Conservation (phyloP, 2,797 vertebrate species). For the Bovichtus diacanthus region DNA sequence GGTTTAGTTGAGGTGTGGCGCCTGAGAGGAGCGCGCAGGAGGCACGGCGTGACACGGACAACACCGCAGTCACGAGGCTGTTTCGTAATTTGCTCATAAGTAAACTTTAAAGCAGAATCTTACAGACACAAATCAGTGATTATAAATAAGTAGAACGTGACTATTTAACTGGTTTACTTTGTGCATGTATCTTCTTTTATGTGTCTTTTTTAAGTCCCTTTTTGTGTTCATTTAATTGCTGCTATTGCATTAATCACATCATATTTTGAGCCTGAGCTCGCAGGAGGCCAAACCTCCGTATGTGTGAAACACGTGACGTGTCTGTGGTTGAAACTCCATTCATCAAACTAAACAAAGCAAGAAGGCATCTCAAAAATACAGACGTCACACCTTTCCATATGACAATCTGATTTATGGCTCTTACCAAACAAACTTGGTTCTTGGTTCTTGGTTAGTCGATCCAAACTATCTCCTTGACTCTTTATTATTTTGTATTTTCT, state of each 20-base stretch:
- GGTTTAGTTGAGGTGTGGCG: too few relatives aligned
- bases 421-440: neutral
- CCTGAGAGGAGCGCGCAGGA: too few relatives aligned
- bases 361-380: too few relatives aligned
- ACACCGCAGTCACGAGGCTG: too few relatives aligned
- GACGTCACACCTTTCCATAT: too few relatives aligned
- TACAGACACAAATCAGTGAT: too few relatives aligned
- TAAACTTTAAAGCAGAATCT: too few relatives aligned
- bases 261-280: neutral
- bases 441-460: too few relatives aligned
- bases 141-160: too few relatives aligned
- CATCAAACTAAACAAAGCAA: constrained; percentile 24
- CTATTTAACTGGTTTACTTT: neutral
- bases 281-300: constrained; percentile 10
- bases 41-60: too few relatives aligned
- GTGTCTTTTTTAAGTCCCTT: neutral
- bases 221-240: neutral
- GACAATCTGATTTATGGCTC: constrained; percentile 22
- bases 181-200: neutral
- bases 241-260: neutral
- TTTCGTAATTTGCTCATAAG: too few relatives aligned
- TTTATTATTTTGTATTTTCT: neutral
- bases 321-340: constrained; percentile 1
- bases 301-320: constrained; percentile 8
- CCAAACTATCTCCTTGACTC: too few relatives aligned